A percentile compares a stretch with the other conserved stretches of the same genome.
Conservation (phyloP, 2,797 vertebrate genomes). For the Carcharodon carcharias region DNA sequence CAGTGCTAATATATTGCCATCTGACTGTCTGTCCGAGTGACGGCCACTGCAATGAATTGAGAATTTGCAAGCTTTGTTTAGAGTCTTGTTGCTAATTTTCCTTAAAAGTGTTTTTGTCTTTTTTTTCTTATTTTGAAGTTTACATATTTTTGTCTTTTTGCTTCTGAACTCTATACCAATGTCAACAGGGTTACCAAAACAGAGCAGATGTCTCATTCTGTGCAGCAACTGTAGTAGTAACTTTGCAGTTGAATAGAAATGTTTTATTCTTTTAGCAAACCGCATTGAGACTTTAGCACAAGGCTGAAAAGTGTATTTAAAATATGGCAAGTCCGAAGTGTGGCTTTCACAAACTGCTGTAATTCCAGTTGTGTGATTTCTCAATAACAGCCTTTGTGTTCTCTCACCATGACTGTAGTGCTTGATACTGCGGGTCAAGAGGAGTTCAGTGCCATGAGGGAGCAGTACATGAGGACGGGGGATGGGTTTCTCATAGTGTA, state of each 20-base stretch:
- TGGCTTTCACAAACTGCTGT: not conserved
- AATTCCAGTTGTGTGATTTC: not conserved
- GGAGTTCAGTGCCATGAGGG: conserved; percentile 98
- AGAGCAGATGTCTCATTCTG: not conserved
- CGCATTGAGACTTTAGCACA: not conserved
- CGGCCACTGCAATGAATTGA: not conserved
- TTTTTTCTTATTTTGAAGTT: not conserved
- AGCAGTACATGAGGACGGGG: conserved; percentile 98
- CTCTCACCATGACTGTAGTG: conserved; percentile 57
- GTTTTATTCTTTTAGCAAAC: not conserved
- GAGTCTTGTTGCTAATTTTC: not conserved
- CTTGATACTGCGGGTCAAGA: conserved; percentile 96
- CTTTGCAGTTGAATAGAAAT: not conserved
- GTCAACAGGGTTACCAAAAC: not conserved
- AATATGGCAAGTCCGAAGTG: not conserved
- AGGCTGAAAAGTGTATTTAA: not conserved
- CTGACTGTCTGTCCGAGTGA: not conserved
- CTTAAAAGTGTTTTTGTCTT: too few relatives aligned
- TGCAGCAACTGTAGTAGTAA: not conserved
- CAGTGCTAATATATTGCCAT: not conserved
- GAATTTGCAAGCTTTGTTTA: not conserved
- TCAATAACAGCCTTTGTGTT: not conserved
- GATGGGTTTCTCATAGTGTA: conserved; percentile 97
- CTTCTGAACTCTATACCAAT: not conserved
- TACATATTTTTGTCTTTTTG: not conserved